A percentile compares a stretch with the other conserved stretches of the same genome.
phyloP scores from a whole-genome alignment of 2,113 vertebrate species.

The Oncorhynchus masou region DNA sequence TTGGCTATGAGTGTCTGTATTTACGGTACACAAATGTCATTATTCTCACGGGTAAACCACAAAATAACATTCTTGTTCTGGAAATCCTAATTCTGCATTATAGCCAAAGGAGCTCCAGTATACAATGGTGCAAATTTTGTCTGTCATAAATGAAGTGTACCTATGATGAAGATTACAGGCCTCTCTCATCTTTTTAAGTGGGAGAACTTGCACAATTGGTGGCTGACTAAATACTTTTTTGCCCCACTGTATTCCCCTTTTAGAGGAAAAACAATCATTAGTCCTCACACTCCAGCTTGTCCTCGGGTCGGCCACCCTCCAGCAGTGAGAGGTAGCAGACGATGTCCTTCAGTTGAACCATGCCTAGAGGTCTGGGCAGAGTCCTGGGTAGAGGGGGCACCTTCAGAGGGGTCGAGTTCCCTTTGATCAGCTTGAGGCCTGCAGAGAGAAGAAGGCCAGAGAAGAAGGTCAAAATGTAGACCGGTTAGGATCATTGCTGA shows the following conservation, averaged over 20 bases:
- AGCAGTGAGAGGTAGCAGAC: slow-evolving; percentile 92
- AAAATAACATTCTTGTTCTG: not conserved
- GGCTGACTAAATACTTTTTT: too few species aligned
- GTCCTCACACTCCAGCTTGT: slow-evolving; percentile 90
- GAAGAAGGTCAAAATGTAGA: slow-evolving; percentile 48
- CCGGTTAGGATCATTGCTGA: not conserved
- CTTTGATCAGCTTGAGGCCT: slow-evolving; percentile 89
- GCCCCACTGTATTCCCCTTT: too few species aligned
- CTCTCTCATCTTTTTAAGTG: too few species aligned
- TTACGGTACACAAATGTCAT: not conserved
- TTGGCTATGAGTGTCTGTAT: not conserved
- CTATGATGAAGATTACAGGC: too few species aligned
- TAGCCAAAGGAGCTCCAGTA: too few species aligned
- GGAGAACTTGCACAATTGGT: too few species aligned
- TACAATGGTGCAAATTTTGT: too few species aligned
- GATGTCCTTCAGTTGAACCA: slow-evolving; percentile 92
- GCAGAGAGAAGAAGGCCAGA: slow-evolving; percentile 41
- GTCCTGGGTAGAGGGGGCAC: slow-evolving; percentile 68
- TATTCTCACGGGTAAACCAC: not conserved
- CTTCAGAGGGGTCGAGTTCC: slow-evolving; percentile 78
- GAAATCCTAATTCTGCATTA: not conserved
- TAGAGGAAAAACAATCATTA: not conserved
- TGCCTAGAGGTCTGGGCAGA: slow-evolving; percentile 73
- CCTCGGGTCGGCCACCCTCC: slow-evolving; percentile 91
- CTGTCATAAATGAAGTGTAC: too few species aligned